Percentiles rank a stretch among this genome's conserved stretches.
Evolutionary conservation across 1,140 invertebrate genomes (phyloP).

Genomic region (Drosophila asahinai): DNA sequence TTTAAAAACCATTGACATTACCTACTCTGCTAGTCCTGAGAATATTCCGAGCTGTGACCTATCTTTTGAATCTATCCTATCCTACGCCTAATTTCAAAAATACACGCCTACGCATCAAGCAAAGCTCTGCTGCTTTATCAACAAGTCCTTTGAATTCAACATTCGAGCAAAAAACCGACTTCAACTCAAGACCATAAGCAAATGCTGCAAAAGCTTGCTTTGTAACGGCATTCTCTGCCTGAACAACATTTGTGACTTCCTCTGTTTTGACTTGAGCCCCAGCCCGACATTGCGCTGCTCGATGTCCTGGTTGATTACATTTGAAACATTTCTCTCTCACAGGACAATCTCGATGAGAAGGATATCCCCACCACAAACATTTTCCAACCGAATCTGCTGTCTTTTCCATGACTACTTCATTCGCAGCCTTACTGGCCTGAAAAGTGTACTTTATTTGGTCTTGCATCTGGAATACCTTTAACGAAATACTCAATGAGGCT

Average conservation of each 20-base stretch:
- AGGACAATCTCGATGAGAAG: neutral
- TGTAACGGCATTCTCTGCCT: neutral
- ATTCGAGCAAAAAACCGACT: neutral
- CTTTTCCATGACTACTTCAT: too few relatives aligned
- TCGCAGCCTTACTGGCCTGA: neutral
- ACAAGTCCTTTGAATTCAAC: neutral
- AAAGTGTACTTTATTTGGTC: neutral
- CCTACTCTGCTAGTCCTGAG: too few relatives aligned
- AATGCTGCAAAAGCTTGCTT: neutral
- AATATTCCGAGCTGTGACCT: too few relatives aligned
- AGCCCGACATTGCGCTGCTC: neutral
- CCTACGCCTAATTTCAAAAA: too few relatives aligned
- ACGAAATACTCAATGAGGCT: conserved; percentile 2
- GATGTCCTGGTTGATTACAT: neutral
- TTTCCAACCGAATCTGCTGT: neutral
- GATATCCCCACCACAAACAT: neutral
- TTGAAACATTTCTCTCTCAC: neutral
- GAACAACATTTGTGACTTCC: neutral
- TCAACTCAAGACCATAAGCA: neutral
- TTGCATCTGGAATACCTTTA: neutral
- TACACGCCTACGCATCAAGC: too few relatives aligned
- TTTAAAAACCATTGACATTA: too few relatives aligned
- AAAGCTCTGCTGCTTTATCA: neutral
- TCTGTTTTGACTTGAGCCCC: neutral
- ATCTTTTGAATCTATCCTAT: too few relatives aligned